Conservation (phyloP, 2,888 invertebrate genomes). For the Sarcophaga caerulescens region DNA sequence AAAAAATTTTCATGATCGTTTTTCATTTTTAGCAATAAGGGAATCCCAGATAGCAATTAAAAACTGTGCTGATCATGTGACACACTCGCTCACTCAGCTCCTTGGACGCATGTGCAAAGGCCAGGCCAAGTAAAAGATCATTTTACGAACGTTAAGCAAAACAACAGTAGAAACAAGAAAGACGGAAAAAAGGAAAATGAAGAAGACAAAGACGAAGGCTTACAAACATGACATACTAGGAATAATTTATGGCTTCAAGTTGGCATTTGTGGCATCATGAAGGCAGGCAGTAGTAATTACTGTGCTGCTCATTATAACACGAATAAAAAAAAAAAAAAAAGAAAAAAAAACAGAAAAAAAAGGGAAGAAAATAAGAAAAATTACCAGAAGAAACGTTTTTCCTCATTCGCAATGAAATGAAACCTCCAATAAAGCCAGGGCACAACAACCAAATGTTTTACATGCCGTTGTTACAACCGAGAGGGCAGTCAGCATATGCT, state of each 20-base stretch:
- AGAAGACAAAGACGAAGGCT: neutral
- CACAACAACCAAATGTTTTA: neutral
- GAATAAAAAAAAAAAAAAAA: too few relatives aligned
- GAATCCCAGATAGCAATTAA: too few relatives aligned
- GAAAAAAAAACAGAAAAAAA: too few relatives aligned
- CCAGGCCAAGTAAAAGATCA: neutral
- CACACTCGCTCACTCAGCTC: too few relatives aligned
- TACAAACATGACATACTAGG: constrained; percentile 61
- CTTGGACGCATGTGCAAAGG: neutral
- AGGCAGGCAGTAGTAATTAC: neutral
- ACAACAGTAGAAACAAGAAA: neutral
- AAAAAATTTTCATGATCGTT: too few relatives aligned
- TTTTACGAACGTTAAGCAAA: neutral
- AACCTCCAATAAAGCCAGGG: neutral
- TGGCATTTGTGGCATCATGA: neutral
- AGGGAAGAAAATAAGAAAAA: too few relatives aligned
- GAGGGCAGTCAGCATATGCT: neutral
- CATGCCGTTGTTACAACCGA: neutral
- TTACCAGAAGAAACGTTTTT: too few relatives aligned
- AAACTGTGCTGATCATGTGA: too few relatives aligned
- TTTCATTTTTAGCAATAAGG: too few relatives aligned
- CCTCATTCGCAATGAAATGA: too few relatives aligned
- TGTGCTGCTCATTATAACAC: neutral
- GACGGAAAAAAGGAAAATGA: too few relatives aligned
- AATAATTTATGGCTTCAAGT: constrained; percentile 68